Evolutionary conservation across 92 coral and sea anemone genomes (phyloP), one percentile per base, ranked within the genome.

Genomic region (Diadumene lineata): DNA sequence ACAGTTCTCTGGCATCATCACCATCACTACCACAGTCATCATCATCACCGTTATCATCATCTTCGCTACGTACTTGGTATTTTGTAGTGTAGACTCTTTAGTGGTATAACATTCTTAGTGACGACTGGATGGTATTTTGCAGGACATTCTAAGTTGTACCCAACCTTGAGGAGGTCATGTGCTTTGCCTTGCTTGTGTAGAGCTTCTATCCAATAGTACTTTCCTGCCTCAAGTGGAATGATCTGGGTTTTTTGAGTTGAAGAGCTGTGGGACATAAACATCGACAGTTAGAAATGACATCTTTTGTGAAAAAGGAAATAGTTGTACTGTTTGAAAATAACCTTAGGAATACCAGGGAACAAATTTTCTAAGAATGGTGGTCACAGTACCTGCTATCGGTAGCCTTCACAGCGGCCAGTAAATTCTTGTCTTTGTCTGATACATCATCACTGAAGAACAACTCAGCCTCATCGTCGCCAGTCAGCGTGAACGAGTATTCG

Each of bases 391-490:
- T 62, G 27, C 62, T 48, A 21, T 78, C 82, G 17, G 75, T 23
- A 1, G 73, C 72, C 30, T 78, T 81, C 22, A 90, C 96, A 2
- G 77, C 90, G 9, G 92, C 97, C 69, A 91, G 75, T 66, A 87
- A 50, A 58, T 91, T 85, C 68, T 91, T 91, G 77, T 75, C 84
- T 33, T 71, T 74, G 22, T 82, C 80, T 1, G 56, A 74, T 17
- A 85, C 85, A 19, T 80, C 77, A 1, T 86, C 92, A 55, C 97
- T 91, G 30, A 91, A 84, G 79, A 87, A 91, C 69, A 91, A 38
- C 86, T 91, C 97, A 4, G 97, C 97, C 70, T 91, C 90, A 72
- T 91, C 92, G 53, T 88, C 91, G 17, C 87, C 97, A 34, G 86
- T 77, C 78, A 91, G 71, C 23, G 90, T 72, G 68, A 91, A 91